Conservation (phyloP, 2,113 vertebrate species). For the Cichladusa arquata region DNA sequence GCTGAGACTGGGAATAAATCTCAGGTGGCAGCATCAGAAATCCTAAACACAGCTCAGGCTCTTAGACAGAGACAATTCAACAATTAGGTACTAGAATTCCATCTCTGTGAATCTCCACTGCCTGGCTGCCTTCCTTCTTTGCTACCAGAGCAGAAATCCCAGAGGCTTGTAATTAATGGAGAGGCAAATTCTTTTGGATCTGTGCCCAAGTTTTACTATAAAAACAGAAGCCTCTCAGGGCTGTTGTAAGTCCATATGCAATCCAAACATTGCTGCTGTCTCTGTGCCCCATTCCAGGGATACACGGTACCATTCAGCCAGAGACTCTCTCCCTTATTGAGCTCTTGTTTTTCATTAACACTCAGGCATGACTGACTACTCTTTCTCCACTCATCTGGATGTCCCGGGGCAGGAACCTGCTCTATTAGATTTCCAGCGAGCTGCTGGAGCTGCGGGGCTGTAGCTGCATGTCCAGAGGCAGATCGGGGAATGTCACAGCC, state of each 20-base stretch:
- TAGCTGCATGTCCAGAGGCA: too few species aligned
- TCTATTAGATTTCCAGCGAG: background rate
- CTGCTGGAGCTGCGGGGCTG: background rate
- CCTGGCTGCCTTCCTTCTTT: background rate
- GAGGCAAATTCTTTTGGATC: background rate
- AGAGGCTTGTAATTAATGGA: background rate
- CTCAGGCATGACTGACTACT: background rate
- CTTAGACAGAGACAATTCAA: background rate
- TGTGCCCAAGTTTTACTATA: background rate
- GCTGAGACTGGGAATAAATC: background rate
- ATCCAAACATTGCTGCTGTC: fast-evolving
- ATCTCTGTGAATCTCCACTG: background rate
- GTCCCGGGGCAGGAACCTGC: background rate
- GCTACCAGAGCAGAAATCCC: background rate
- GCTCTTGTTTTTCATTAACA: background rate
- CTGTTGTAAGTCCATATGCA: background rate
- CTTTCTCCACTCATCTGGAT: background rate
- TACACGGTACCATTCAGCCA: fast-evolving
- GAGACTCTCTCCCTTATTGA: background rate
- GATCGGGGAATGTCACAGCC: too few species aligned
- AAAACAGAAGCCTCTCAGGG: background rate
- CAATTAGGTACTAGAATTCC: background rate
- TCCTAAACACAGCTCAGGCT: background rate
- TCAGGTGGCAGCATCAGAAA: background rate
- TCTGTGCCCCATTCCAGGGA: fast-evolving